Percentiles rank a stretch among this genome's conserved stretches.
phyloP scores from a whole-genome alignment of 2,797 vertebrate genomes.

The Sebastes trivittatus region DNA sequence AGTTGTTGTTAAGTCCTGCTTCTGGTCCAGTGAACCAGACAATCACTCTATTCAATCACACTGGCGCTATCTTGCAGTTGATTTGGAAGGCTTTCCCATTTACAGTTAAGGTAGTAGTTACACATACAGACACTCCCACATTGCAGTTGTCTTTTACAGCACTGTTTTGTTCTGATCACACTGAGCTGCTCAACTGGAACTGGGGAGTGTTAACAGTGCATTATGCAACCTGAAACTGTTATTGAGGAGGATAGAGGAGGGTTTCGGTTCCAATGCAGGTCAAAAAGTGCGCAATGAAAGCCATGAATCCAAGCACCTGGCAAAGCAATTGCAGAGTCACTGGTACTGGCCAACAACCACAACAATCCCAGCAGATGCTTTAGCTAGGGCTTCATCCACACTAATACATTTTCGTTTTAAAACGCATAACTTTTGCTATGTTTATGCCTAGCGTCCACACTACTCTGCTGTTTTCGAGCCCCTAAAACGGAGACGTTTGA shows the following conservation, averaged over 20 bases:
- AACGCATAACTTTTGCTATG: too few species aligned
- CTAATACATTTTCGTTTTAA: too few species aligned
- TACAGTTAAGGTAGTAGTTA: neutral
- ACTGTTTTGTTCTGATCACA: neutral
- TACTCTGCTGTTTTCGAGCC: too few species aligned
- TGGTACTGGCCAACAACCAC: neutral
- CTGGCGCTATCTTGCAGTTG: neutral
- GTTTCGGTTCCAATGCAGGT: slow-evolving; percentile 9
- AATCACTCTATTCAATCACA: neutral
- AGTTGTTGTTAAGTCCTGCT: neutral
- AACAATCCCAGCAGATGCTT: neutral
- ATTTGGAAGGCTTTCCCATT: neutral
- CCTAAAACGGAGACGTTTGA: too few species aligned
- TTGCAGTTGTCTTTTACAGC: neutral
- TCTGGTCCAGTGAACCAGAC: neutral
- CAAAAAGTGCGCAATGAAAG: neutral
- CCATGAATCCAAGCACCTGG: neutral
- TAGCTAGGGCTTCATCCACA: neutral
- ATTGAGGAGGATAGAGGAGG: neutral
- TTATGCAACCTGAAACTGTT: slow-evolving; percentile 12
- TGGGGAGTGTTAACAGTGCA: neutral
- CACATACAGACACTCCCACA: slow-evolving; percentile 15
- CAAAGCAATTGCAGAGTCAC: neutral
- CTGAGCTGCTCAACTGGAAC: slow-evolving; percentile 26
- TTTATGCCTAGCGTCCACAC: too few species aligned